Evolutionary conservation across 2,888 invertebrate species (phyloP), one percentile per base, ranked within the genome.

Genomic region (Dinocampus coccinellae): DNA sequence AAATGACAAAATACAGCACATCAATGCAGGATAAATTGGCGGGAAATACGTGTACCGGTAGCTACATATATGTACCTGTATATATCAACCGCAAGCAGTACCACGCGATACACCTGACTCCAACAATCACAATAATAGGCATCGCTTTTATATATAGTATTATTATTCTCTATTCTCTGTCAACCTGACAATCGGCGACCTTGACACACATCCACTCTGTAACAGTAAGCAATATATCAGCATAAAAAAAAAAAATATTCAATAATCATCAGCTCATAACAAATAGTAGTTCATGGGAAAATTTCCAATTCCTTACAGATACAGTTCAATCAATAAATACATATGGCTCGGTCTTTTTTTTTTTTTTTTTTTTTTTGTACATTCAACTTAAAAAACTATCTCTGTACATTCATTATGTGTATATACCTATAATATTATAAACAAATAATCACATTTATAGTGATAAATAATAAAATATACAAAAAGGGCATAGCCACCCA

Each of bases 191-290:
- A 53, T 20, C 13, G 58, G 16, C 73, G 76, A 79, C 79, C 79
- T 79, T 79, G 79, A 76, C 79, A 78, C 74, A 77, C 75, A 79
- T 78, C 69, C 72, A 74, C 74, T 69, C 6, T 16, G 16, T n/a
- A 42, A n/a, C n/a, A 47, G 47, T 47, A 47, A 47, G 47, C 47
- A 47, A 7, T 16, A 47, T 20, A 16, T 47, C 47, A 47, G 16
- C 16, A 47, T 16, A 10, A 36, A 36, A 10, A 36, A 36, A 36
- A 16, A 16, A 47, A 20, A 11, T 4, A 47, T 47, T 47, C 47
- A 47, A 47, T 47, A 47, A 47, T 7, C 47, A 47, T 47, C 47
- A 47, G 16, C n/a, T 47, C 16, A 47, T 47, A 16, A 47, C 6
- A 6, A n/a, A 42, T 16, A 47, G 16, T 16, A 47, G 9, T 16